A percentile compares a stretch with the other conserved stretches of the same genome.
phyloP scores from a whole-genome alignment of 1,140 invertebrate species.

The Colletes gigas region DNA sequence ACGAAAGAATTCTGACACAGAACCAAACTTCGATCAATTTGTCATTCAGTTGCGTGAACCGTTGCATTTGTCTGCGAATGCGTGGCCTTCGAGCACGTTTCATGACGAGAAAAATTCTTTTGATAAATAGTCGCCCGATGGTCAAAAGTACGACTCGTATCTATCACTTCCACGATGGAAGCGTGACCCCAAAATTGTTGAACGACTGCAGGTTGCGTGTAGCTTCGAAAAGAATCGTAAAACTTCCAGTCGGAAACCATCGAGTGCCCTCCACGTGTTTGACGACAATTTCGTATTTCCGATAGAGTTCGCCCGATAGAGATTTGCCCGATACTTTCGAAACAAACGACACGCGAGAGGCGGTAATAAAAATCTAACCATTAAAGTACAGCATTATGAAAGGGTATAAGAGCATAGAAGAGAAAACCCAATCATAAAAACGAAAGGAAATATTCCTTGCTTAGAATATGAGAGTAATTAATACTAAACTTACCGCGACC shows the following conservation, averaged over 20 bases:
- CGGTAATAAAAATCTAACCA: slow-evolving; percentile 36
- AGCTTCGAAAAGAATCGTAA: slow-evolving; percentile 48
- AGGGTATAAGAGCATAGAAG: background rate
- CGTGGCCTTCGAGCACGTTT: too few relatives aligned
- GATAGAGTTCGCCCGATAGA: slow-evolving; percentile 31
- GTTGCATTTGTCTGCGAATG: too few relatives aligned
- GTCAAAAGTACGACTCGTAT: background rate
- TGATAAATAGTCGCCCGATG: too few relatives aligned
- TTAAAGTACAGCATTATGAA: slow-evolving; percentile 14
- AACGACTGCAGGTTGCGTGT: slow-evolving; percentile 6
- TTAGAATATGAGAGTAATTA: background rate
- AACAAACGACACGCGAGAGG: slow-evolving; percentile 32
- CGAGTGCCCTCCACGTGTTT: slow-evolving; percentile 47
- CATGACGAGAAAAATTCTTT: too few relatives aligned
- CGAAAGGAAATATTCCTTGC: background rate
- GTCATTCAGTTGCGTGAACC: too few relatives aligned
- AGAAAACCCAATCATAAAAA: background rate
- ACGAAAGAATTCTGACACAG: too few relatives aligned
- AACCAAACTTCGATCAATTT: too few relatives aligned
- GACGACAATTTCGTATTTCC: slow-evolving; percentile 53
- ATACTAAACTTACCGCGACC: too few relatives aligned
- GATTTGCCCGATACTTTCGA: slow-evolving; percentile 26
- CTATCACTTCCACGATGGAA: background rate
- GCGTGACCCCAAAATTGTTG: slow-evolving; percentile 4
- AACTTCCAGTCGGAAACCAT: slow-evolving; percentile 46